Base-by-base conservation (phyloP, 2,113 vertebrate species). In the Gulo gulo region DNA sequence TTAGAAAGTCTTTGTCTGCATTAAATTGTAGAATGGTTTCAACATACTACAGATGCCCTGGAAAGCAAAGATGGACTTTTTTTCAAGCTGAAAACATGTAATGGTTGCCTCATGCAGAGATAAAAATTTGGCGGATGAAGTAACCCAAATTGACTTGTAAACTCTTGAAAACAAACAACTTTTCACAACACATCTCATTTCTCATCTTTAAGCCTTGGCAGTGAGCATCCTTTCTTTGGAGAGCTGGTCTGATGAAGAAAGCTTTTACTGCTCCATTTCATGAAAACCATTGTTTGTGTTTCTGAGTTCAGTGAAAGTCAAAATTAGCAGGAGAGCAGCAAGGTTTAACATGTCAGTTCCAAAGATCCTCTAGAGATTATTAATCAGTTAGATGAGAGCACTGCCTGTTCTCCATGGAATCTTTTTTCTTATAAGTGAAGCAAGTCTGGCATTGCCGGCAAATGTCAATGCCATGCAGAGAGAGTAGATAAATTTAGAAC, bases 401-500 rank as follows among this genome's bases (percentile, higher is more conserved):
- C 23, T 78, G 79, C 92, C 95, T 98, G 50, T 97, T 97, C 97
- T 98, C 96, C 92, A 57, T 59, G 76, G 78, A 98, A 89, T 91
- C 10, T 61, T 96, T 82, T 9, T 8, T 97, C 94, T 98, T 97
- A 20, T 88, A 98, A 98, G 26, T 90, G 96, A 98, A 97, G 73
- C 71, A 96, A 96, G 93, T 85, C 97, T 98, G 96, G 97, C 79
- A 67, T 93, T 97, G 93, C 93, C 97, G 96, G 85, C 83, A 92
- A 95, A 95, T 57, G n/a, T 96, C 97, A 98, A 87, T 97, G 88
- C 96, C 84, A 95, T 67, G 95, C 91, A 98, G 98, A 97, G 85
- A 96, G 89, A 97, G 93, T 95, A 98, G 93, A 98, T 98, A 98
- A 98, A 98, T 98, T 98, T 98, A 98, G 97, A 98, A 96, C 96